phyloP scores from a whole-genome alignment of 2,888 invertebrate genomes.

The Lamellibrachia satsuma region DNA sequence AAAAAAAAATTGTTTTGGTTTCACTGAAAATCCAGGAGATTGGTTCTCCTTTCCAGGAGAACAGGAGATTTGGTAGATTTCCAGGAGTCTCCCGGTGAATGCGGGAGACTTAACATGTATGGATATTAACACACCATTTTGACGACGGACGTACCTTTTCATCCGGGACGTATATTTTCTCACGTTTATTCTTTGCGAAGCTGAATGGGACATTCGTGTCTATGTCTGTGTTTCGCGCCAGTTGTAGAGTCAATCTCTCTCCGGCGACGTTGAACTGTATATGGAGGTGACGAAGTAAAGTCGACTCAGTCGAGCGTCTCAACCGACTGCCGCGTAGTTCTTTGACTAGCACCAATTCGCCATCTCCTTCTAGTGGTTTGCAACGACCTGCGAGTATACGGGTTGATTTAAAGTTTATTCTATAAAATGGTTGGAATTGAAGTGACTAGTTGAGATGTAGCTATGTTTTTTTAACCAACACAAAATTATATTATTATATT shows the following conservation, averaged over 20 bases:
- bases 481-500: too few species aligned
- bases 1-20: too few species aligned
- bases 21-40: too few species aligned
- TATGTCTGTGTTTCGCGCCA: neutral
- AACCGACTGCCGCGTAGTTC: neutral
- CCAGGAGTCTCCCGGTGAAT: too few species aligned
- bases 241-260: neutral
- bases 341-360: neutral
- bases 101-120: too few species aligned
- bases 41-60: too few species aligned
- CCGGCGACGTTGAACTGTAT: neutral
- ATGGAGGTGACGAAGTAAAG: neutral
- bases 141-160: neutral
- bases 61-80: too few species aligned
- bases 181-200: neutral
- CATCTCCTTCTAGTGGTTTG: neutral
- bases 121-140: neutral
- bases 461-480: too few species aligned
- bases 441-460: too few species aligned
- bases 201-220: neutral
- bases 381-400: neutral
- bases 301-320: neutral
- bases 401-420: too few species aligned
- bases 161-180: neutral
- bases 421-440: too few species aligned